Base-by-base conservation (phyloP, 2,888 invertebrate genomes). In the Pyrrhia umbra region DNA sequence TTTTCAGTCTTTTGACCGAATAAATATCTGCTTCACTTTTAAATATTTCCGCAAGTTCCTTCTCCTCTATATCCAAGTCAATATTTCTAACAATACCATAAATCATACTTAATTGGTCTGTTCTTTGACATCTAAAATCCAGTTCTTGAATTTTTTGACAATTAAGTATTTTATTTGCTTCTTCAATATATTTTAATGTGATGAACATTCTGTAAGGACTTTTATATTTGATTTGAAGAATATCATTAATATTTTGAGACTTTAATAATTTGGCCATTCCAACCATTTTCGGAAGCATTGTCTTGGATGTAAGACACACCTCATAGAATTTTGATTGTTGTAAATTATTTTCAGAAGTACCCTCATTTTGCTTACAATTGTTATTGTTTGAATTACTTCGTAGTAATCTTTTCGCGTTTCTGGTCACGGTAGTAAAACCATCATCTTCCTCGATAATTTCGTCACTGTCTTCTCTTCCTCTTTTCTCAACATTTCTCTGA, bases 211-310 rank as follows among this genome's bases (percentile, higher is more conserved):
- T 43, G 15, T 54, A 45, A 10, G 54, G 54, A 21, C 45, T 54
- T 30, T 43, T 54, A 18, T 30, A 54, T 30, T 27, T 42, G 13
- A 54, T 54, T 42, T 27, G 42, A 2, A 43, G 18, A 15, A 54
- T 54, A 9, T 54, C n/a, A n/a, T n/a, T n/a, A n/a, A n/a, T n/a
- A n/a, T n/a, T n/a, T n/a, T n/a, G n/a, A n/a, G n/a, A n/a, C 18
- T 54, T 54, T 1, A 54, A n/a, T 20, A 54, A 27, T 54, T 18
- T 54, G 5, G 52, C 52, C 43, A 54, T 30, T 10, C 27, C 30
- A 25, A 54, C 27, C 15, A 21, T 18, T 45, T 54, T 54, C 9
- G 54, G 40, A 3, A 54, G 20, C 2, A 54, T 2, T 21, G 9
- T 13, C n/a, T 18, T 18, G n/a, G 52, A 54, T n/a, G 30, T 43